Evolutionary conservation across 92 coral and sea anemone genomes (phyloP), one percentile per base, ranked within the genome.

Genomic region (Porites evermanni): DNA sequence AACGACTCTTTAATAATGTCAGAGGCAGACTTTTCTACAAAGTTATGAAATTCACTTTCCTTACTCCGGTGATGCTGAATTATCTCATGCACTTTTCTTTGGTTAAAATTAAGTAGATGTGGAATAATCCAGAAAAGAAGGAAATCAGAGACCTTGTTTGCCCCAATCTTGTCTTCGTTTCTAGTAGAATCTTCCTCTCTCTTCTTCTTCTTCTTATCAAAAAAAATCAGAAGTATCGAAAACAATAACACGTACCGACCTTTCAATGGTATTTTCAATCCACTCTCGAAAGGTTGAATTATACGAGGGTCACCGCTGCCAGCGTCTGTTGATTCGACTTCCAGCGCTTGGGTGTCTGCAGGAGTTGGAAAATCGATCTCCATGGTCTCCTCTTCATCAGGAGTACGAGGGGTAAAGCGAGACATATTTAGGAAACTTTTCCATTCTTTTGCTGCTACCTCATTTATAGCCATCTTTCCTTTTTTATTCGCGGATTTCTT

Each of bases 141-240:
- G 12, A 86, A 86, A 32, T 81, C 91, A 1, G 91, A 88, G 9
- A 88, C 56, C 67, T 88, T 88, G 17, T 88, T 88, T 2, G 82
- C 23, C 1, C 91, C 91, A 38, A 81, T 81, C 53, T 66, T 66
- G 16, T 17, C 86, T 12, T 67, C 66, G 1, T 70, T 72, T 3
- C 3, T 4, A 12, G 64, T 3, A 7, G 82, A 12, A 7, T 18
- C 20, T 16, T 24, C 20, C 18, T 8, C 60, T 20, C 23, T 47
- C 17, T 44, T 52, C 13, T n/a, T 26, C 86, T 54, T 7, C 53
- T 76, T 66, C 50, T 79, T 79, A 1, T 67, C 86, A 56, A 54
- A 87, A 38, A 73, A 74, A 12, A 80, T 80, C n/a, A 80, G 64
- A 32, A 87, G 52, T 60, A 87, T 81, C 9, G 90, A 87, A 24